Evolutionary conservation across 1,140 invertebrate species (phyloP).

Genomic region (Berghia stephanieae): DNA sequence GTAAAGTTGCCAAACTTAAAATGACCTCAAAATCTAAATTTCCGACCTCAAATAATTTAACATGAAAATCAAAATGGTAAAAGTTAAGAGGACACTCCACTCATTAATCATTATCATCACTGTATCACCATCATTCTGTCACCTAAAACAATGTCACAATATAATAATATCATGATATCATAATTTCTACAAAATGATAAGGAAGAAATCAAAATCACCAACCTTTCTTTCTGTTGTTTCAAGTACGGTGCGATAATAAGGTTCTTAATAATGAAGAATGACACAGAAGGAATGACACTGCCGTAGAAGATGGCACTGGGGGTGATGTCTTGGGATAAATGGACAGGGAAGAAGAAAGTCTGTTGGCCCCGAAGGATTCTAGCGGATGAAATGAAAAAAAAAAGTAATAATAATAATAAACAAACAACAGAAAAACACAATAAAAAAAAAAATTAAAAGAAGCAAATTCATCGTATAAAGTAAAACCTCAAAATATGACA

Average conservation of each 20-base stretch:
- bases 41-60: too few species aligned
- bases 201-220: conserved; percentile 54
- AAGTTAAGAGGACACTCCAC: too few species aligned
- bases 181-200: not conserved
- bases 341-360: conserved; percentile 88
- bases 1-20: too few species aligned
- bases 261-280: conserved; percentile 75
- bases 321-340: conserved; percentile 88
- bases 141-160: too few species aligned
- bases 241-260: conserved; percentile 88
- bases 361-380: conserved; percentile 88
- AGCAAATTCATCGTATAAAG: too few species aligned
- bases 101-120: too few species aligned
- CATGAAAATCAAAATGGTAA: too few species aligned
- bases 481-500: not conserved
- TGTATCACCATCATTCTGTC: too few species aligned
- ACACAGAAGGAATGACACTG: conserved; percentile 83
- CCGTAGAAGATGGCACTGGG: conserved; percentile 93
- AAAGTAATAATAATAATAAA: not conserved
- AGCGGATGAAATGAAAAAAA: conserved; percentile 34
- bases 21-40: too few species aligned
- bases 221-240: conserved; percentile 78
- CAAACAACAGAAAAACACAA: too few species aligned
- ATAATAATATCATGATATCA: not conserved
- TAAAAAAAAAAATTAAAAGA: conserved; percentile 5